Percentiles rank a stretch among this genome's conserved stretches.
Conservation (phyloP, 1,140 invertebrate species). For the Pachyrhynchus sulphureomaculatus region DNA sequence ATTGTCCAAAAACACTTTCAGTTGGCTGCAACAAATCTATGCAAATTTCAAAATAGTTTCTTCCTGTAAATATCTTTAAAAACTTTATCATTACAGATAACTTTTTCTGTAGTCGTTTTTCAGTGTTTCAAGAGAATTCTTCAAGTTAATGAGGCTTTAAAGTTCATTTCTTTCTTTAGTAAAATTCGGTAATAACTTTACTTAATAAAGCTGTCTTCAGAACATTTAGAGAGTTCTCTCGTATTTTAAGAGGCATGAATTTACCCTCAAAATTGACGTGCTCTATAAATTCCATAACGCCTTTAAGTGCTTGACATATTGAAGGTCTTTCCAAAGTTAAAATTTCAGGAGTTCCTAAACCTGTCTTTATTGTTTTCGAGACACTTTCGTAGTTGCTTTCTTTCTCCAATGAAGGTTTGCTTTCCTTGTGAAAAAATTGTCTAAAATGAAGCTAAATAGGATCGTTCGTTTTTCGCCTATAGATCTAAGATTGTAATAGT, state of each 20-base stretch:
- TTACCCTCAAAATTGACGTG: constrained; percentile 2
- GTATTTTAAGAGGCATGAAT: constrained; percentile 3
- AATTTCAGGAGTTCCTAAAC: constrained; percentile 15
- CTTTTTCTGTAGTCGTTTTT: background rate
- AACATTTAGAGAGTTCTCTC: background rate
- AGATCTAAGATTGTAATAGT: background rate
- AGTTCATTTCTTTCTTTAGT: constrained; percentile 30
- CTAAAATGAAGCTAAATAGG: background rate
- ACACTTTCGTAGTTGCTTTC: no score
- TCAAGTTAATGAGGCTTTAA: constrained; percentile 22
- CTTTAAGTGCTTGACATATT: constrained; percentile 18
- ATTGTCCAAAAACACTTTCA: constrained; percentile 24
- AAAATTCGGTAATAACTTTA: constrained; percentile 19
- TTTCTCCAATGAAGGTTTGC: constrained; percentile 6
- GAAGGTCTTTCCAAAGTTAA: constrained; percentile 20
- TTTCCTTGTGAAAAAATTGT: background rate
- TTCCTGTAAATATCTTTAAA: constrained; percentile 17
- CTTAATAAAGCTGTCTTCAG: background rate
- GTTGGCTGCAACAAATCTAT: constrained; percentile 10
- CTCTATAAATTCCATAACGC: background rate
- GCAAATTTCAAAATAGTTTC: constrained; percentile 12
- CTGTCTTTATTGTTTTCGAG: background rate
- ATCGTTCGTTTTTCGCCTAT: background rate
- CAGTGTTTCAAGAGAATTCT: constrained; percentile 6
- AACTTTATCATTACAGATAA: background rate